Percentiles rank a stretch among this genome's conserved stretches.
These are phyloP conservation scores for Eilema depressum DNA, from an alignment of 2,888 invertebrate genomes.

Conservation along the genomic window DNA sequence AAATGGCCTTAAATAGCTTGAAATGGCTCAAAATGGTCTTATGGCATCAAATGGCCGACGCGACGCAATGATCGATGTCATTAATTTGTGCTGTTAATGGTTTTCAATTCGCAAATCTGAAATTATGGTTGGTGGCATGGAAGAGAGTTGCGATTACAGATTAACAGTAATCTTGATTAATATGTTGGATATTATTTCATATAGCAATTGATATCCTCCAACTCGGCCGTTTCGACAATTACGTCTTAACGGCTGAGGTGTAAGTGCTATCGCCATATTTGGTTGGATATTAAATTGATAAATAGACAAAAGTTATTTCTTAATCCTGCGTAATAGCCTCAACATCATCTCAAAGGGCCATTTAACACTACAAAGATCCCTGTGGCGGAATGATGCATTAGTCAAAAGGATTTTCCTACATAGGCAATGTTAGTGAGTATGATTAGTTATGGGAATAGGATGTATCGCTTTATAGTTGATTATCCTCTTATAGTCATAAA, in stretches of 20 bases:
- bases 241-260: not conserved
- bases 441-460: too few species aligned
- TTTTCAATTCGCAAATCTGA: slow-evolving; percentile 39
- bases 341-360: too few species aligned
- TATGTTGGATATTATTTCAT: not conserved
- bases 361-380: too few species aligned
- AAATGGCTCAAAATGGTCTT: slow-evolving; percentile 59
- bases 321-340: too few species aligned
- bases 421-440: too few species aligned
- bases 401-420: too few species aligned
- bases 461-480: too few species aligned
- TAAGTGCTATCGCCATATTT: not conserved
- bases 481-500: too few species aligned
- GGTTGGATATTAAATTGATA: not conserved
- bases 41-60: slow-evolving; percentile 54
- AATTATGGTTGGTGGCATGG: slow-evolving; percentile 25
- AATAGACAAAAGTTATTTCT: not conserved
- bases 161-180: not conserved
- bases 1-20: slow-evolving; percentile 55
- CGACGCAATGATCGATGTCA: slow-evolving; percentile 57
- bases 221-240: too few species aligned
- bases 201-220: not conserved
- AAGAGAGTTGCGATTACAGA: slow-evolving; percentile 3
- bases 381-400: too few species aligned
- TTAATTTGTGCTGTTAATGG: slow-evolving; percentile 61